Conservation (phyloP, 2,797 vertebrate species). For the Adelosebastes latens region DNA sequence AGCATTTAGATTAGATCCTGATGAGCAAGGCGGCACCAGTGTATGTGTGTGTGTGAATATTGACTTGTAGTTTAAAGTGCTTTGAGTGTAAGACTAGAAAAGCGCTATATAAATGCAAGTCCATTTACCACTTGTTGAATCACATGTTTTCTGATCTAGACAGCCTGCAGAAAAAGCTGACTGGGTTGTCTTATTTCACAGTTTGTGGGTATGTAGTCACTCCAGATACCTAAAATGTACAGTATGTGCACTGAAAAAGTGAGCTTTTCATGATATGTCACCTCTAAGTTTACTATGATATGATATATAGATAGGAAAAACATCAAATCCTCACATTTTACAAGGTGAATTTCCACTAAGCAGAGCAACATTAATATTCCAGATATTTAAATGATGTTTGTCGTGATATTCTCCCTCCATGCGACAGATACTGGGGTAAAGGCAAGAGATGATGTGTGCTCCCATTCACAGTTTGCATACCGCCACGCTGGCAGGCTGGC, state of each 20-base stretch:
- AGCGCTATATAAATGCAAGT: too few relatives aligned
- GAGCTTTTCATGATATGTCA: background rate
- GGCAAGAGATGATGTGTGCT: background rate
- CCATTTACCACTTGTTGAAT: background rate
- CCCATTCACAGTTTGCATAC: conserved; percentile 12
- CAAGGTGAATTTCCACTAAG: background rate
- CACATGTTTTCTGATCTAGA: background rate
- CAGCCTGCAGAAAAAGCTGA: background rate
- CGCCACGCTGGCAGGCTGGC: conserved; percentile 1
- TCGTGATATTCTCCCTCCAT: background rate
- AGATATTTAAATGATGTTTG: background rate
- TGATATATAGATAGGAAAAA: background rate
- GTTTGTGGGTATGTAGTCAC: background rate
- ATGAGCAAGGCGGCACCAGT: too few relatives aligned
- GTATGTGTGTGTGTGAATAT: too few relatives aligned
- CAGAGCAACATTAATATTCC: background rate
- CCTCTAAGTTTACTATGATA: background rate
- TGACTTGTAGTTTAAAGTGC: too few relatives aligned
- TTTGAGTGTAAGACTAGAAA: too few relatives aligned
- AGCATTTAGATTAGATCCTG: too few relatives aligned
- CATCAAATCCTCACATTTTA: background rate
- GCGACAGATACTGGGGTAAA: background rate
- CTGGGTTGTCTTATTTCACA: background rate
- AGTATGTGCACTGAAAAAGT: background rate
- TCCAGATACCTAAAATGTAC: background rate